Percentiles rank a stretch among this genome's conserved stretches.
Evolutionary conservation across 2,888 invertebrate genomes (phyloP).

Genomic region (Drosophila phalerata): DNA sequence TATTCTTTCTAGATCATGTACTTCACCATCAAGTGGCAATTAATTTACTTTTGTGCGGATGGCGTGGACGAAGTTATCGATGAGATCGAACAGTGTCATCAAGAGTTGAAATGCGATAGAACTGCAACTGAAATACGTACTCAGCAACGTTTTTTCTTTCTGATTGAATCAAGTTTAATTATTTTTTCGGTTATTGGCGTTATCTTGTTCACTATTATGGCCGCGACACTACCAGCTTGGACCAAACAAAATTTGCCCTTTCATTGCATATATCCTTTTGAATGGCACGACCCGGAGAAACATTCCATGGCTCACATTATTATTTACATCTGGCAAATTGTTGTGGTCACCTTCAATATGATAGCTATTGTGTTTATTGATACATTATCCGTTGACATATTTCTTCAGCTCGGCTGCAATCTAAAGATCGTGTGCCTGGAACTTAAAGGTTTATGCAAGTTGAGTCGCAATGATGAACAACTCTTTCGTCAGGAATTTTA

Average conservation of each 20-base stretch:
- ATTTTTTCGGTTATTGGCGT: constrained; percentile 27
- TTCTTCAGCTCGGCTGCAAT: constrained; percentile 36
- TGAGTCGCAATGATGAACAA: constrained; percentile 1
- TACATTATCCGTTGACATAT: constrained; percentile 6
- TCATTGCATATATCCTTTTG: constrained; percentile 43
- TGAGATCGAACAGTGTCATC: constrained; percentile 30
- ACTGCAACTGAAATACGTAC: background rate
- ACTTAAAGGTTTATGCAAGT: constrained; percentile 1
- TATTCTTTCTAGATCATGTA: too few relatives aligned
- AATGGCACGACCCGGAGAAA: constrained; percentile 33
- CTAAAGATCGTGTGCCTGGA: constrained; percentile 51
- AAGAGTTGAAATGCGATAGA: background rate
- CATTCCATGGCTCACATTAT: constrained; percentile 26
- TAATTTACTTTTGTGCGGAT: too few relatives aligned
- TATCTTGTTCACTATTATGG: constrained; percentile 4
- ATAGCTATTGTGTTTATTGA: constrained; percentile 21
- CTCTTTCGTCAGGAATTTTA: constrained; percentile 22
- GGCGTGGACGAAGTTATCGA: too few relatives aligned
- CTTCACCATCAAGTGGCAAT: too few relatives aligned
- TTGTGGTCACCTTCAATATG: constrained; percentile 12
- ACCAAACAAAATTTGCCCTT: constrained; percentile 45
- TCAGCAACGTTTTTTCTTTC: constrained; percentile 31
- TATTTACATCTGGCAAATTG: constrained; percentile 30
- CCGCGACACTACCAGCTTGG: constrained; percentile 37
- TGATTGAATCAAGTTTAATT: constrained; percentile 3